phyloP scores from a whole-genome alignment of 2,888 invertebrate genomes.

The Laspeyria flexula region DNA sequence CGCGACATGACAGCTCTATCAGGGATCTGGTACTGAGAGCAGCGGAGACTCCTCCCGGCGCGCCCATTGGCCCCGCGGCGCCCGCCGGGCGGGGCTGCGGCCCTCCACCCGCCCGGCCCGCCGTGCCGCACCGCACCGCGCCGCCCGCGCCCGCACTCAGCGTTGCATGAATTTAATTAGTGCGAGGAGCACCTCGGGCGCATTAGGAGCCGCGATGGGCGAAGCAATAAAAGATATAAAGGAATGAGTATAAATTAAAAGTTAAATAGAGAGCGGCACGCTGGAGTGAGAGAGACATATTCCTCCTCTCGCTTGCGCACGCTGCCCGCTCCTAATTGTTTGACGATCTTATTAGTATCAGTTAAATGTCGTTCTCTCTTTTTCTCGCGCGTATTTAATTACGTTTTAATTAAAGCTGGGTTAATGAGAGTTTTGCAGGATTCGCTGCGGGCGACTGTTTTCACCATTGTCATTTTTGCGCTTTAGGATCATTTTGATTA shows the following conservation, averaged over 20 bases:
- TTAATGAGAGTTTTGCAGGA: slow-evolving; percentile 78
- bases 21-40: slow-evolving; percentile 78
- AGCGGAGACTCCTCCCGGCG: slow-evolving; percentile 39
- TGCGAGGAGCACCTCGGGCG: slow-evolving; percentile 84
- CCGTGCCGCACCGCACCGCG: slow-evolving; percentile 50
- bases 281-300: slow-evolving; percentile 55
- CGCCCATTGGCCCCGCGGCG: slow-evolving; percentile 56
- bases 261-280: slow-evolving; percentile 82
- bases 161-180: slow-evolving; percentile 87
- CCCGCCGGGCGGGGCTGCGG: slow-evolving; percentile 44
- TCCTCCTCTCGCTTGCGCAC: slow-evolving; percentile 51
- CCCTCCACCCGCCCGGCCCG: slow-evolving; percentile 39
- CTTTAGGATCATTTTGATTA: slow-evolving; percentile 42
- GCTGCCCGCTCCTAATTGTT: slow-evolving; percentile 81
- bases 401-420: slow-evolving; percentile 81
- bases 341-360: slow-evolving; percentile 87
- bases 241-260: slow-evolving; percentile 87
- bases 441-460: slow-evolving; percentile 62
- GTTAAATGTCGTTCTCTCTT: slow-evolving; percentile 84
- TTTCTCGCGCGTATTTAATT: slow-evolving; percentile 85
- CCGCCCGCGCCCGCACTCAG: slow-evolving; percentile 61
- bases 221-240: slow-evolving; percentile 87
- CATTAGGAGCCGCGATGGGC: slow-evolving; percentile 86
- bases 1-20: slow-evolving; percentile 85
- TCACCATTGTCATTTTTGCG: slow-evolving; percentile 51